Evolutionary conservation across 2,797 vertebrate species (phyloP).

Genomic region (Philypnodon macrostomus): DNA sequence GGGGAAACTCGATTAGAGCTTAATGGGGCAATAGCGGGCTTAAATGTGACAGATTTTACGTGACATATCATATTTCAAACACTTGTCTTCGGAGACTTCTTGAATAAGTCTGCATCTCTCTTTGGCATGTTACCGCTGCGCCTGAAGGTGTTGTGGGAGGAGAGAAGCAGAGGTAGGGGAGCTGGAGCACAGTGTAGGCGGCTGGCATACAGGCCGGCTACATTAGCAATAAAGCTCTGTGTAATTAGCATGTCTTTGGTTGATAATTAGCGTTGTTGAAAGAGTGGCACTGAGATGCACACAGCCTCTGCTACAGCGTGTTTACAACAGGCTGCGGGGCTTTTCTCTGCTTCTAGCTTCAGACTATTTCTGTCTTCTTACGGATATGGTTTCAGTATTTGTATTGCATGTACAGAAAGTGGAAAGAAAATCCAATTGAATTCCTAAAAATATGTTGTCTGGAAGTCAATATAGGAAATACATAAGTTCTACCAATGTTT

Average conservation of each 20-base stretch:
- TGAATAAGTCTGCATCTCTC: conserved; percentile 46
- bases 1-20: conserved; percentile 16
- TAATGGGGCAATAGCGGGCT: conserved; percentile 1
- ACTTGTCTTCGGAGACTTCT: conserved; percentile 38
- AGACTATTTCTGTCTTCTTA: conserved; percentile 14
- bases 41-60: conserved; percentile 23
- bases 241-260: conserved; percentile 89
- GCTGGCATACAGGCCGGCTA: conserved; percentile 81
- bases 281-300: conserved; percentile 77
- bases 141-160: conserved; percentile 80
- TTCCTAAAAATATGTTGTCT: no score
- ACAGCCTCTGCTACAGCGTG: conserved; percentile 78
- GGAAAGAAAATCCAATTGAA: no score
- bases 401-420: conserved; percentile 24
- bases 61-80: conserved; percentile 37
- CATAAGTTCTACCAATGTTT: no score
- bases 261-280: conserved; percentile 87
- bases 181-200: conserved; percentile 75
- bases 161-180: conserved; percentile 75
- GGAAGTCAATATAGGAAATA: no score
- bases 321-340: conserved; percentile 78
- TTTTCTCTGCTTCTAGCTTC: conserved; percentile 47
- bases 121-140: conserved; percentile 57
- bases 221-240: conserved; percentile 87
- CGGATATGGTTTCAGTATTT: conserved; percentile 16